Conservation (phyloP, 35 echinoderm and acorn worm genomes). For the Diadema setosum region DNA sequence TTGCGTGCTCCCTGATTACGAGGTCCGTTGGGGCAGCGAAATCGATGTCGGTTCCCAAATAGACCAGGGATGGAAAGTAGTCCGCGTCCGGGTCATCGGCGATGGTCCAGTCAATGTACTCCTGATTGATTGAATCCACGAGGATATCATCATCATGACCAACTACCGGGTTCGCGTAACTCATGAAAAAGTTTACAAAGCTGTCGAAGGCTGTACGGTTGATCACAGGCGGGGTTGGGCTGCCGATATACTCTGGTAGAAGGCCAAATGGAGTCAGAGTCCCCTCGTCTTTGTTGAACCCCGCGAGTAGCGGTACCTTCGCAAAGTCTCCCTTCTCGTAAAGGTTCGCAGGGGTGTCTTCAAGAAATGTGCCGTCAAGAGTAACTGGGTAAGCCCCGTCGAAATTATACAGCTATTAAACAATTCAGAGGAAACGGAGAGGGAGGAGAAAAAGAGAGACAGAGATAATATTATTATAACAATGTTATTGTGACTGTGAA, state of each 20-base stretch:
- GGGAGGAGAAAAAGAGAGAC: too few species aligned
- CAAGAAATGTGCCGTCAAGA: constrained; percentile 63
- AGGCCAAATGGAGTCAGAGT: background rate
- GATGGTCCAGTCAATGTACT: constrained; percentile 66
- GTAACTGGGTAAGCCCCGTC: too few species aligned
- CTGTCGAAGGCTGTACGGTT: background rate
- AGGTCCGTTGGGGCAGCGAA: constrained; percentile 39
- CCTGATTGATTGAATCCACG: background rate
- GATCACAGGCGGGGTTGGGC: background rate
- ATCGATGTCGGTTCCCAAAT: constrained; percentile 30
- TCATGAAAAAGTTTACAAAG: background rate
- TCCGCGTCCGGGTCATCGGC: constrained; percentile 44
- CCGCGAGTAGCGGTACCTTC: constrained; percentile 39
- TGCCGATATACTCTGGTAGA: background rate
- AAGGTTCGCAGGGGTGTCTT: constrained; percentile 39
- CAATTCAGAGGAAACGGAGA: too few species aligned
- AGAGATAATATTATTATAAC: too few species aligned
- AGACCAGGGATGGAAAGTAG: constrained; percentile 44
- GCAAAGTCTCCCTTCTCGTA: constrained; percentile 36
- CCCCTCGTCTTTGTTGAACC: constrained; percentile 72
- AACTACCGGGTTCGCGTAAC: background rate
- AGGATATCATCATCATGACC: background rate
- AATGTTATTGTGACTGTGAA: too few species aligned
- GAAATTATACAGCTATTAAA: too few species aligned
- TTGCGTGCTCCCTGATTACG: constrained; percentile 23